Evolutionary conservation across 2,113 vertebrate species (phyloP), one percentile per base, ranked within the genome.

Genomic region (Lycocorax pyrrhopterus): DNA sequence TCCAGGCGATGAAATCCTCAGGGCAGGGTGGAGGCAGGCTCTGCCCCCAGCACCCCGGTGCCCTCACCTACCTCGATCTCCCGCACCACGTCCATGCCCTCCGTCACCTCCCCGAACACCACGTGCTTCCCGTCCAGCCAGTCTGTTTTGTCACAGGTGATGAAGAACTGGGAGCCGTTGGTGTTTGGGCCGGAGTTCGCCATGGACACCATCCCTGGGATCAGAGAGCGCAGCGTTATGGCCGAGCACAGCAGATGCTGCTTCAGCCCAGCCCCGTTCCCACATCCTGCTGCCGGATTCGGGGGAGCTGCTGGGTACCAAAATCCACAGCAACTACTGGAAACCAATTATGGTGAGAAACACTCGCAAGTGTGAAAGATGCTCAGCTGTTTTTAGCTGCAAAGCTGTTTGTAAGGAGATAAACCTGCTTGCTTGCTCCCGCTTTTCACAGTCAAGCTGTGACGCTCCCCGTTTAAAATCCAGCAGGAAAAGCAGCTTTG

Each of bases 51-150:
- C 26, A 0, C 5, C 23, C n/a, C n/a, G n/a, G n/a, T n/a, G n/a
- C n/a, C 25, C 2, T n/a, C 27, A 30, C 95, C 55, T 1, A 99
- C 99, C 98, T 99, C 99, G 46, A 99, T 99, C 84, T 98, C 97
- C 60, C 97, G 96, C 44, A 99, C 79, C 69, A 99, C 98, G 3
- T 99, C 99, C 97, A 99, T 98, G 82, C 99, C 99, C 84, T 99
- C 99, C 0, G 99, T 98, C 94, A 99, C 90, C 78, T 99, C 99
- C 33, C 99, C 99, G 3, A 99, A 99, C 80, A 99, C 99, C 92
- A 99, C 99, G 3, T 99, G 99, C 97, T 99, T 99, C 46, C 98
- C 98, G 0, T 99, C 99, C 95, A 99, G 97, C 99, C 99, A 99
- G 84, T 99, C 99, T 0, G 99, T 99, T 85, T 99, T 99, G 64